Evolutionary conservation across 1,140 invertebrate species (phyloP).

Genomic region (Dysdera silvatica): DNA sequence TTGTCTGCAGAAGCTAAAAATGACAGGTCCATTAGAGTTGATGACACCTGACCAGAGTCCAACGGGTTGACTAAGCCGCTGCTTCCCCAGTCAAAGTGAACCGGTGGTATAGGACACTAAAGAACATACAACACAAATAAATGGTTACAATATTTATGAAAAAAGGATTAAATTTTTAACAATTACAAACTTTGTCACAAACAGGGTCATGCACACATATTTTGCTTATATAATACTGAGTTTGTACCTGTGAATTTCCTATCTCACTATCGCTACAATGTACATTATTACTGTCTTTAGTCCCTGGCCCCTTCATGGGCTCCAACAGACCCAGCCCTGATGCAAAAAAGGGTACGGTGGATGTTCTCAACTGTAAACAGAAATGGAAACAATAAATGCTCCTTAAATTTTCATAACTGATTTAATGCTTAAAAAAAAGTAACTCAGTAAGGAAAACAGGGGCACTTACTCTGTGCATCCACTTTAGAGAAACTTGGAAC

Average conservation of each 20-base stretch:
- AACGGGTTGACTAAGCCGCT: slow-evolving; percentile 57
- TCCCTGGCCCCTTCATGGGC: slow-evolving; percentile 21
- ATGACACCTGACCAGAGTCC: slow-evolving; percentile 39
- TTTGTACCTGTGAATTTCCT: too few species aligned
- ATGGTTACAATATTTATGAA: neutral
- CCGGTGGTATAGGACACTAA: slow-evolving; percentile 49
- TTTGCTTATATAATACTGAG: too few species aligned
- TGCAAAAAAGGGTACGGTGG: slow-evolving; percentile 31
- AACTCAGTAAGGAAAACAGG: too few species aligned
- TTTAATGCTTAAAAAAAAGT: neutral
- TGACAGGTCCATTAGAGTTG: slow-evolving; percentile 25
- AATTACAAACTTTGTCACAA: too few species aligned
- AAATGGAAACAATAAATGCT: neutral
- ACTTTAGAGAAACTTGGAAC: too few species aligned
- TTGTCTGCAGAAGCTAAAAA: slow-evolving; percentile 24
- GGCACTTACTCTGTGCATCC: too few species aligned
- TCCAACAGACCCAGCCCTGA: slow-evolving; percentile 30
- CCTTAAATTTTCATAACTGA: neutral
- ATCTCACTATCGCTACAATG: too few species aligned
- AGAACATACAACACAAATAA: slow-evolving; percentile 3
- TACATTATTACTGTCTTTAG: slow-evolving; percentile 10
- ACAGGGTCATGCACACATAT: too few species aligned
- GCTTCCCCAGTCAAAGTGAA: slow-evolving; percentile 58
- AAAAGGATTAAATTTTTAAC: too few species aligned
- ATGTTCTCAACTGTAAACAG: slow-evolving; percentile 25